Base-by-base conservation (phyloP, 2,888 invertebrate genomes). In the Lasioglossum villosulum region DNA sequence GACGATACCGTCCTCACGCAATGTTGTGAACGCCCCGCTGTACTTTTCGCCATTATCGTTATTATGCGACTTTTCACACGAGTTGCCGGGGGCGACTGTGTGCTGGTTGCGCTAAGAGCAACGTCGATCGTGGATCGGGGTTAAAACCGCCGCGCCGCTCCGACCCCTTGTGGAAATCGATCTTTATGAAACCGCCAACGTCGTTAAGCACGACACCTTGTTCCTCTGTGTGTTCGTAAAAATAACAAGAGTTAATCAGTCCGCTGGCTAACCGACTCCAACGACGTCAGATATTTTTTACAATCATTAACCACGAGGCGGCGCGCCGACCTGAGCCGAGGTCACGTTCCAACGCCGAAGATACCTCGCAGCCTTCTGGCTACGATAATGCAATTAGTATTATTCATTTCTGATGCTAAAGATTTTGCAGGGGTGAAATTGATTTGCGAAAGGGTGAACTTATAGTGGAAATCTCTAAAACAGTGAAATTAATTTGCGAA, bases 41-140 rank as follows among this genome's bases (percentile, higher is more conserved):
- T 82, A 90, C 87, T 88, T 88, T 92, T 83, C 83, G 48, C 84
- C 84, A 89, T 91, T 91, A 88, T 80, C 82, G 86, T 89, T 88
- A 92, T 92, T 91, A 91, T 86, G 83, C 85, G 86, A 80, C 76
- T 83, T 86, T 81, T 87, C 86, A 75, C 86, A 82, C 83, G 87
- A 81, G 86, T 87, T 78, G 83, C 80, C 73, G 70, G 79, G 79
- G 45, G 74, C 75, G 84, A 81, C 81, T 56, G 68, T 23, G 56
- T n/a, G 59, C 66, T 56, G 39, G 10, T n/a, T 75, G 73, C 59
- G 84, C 30, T 63, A 30, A 6, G 63, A 56, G n/a, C 80, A 75
- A 56, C 75, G 82, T 78, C 73, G 82, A 63, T 63, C 68, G 68
- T 23, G 34, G 68, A 86, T 83, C 75, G 80, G 75, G 81, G 85